These are phyloP conservation scores for Prietella phreatophila DNA, from an alignment of 2,113 vertebrate species.

Conservation along the genomic window DNA sequence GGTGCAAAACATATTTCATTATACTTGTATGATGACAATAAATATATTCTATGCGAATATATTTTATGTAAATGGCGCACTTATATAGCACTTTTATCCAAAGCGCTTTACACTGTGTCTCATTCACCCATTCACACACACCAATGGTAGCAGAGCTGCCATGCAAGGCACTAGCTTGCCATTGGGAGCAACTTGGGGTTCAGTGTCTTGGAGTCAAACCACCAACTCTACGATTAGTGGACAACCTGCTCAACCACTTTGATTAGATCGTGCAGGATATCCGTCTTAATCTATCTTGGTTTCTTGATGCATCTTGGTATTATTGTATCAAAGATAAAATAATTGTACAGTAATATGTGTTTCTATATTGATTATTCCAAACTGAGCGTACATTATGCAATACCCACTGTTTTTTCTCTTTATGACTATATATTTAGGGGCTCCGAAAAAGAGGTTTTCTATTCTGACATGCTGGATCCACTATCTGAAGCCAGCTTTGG, in stretches of 20 bases:
- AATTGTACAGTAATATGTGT: not conserved
- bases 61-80: no score
- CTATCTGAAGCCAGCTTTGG: conserved; percentile 46
- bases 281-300: not conserved
- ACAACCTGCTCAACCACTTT: no score
- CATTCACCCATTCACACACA: no score
- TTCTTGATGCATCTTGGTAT: not conserved
- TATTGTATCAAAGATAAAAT: not conserved
- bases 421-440: conserved; percentile 11
- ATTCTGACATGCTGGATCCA: conserved; percentile 9
- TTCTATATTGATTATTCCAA: not conserved
- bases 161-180: no score
- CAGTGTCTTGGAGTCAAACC: no score
- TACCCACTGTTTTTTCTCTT: not conserved
- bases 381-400: not conserved
- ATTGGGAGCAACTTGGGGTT: no score
- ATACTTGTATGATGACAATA: not conserved
- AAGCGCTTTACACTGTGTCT: no score
- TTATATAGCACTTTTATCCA: no score
- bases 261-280: not conserved
- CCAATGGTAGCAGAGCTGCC: no score
- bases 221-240: no score
- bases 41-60: not conserved
- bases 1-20: not conserved
- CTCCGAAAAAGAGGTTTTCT: not conserved